Percentiles rank a stretch among this genome's conserved stretches.
Evolutionary conservation across 2,113 vertebrate genomes (phyloP).

Genomic region (Boulengeromyrus knoepffleri): DNA sequence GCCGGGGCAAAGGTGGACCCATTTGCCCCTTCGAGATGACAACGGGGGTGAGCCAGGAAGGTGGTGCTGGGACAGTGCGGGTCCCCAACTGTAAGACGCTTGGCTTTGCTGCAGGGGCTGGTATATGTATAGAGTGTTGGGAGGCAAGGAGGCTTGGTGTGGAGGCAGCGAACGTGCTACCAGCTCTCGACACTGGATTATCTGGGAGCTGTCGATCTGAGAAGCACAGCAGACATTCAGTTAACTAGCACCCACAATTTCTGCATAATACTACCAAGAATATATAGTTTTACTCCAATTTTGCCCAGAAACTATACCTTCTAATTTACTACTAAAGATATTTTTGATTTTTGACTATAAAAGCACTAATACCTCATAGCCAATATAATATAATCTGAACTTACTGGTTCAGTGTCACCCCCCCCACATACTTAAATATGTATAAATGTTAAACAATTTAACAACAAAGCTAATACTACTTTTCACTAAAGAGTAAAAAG

Average conservation of each 20-base stretch:
- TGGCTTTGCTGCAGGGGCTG: slow-evolving; percentile 72
- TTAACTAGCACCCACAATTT: not conserved
- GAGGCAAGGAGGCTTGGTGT: slow-evolving; percentile 73
- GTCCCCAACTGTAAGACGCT: slow-evolving; percentile 60
- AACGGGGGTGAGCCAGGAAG: slow-evolving; percentile 59
- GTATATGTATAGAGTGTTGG: slow-evolving; percentile 96
- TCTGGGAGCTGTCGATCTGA: slow-evolving; percentile 83
- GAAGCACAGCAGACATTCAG: not conserved
- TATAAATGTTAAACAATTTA: not conserved
- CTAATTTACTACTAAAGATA: not conserved
- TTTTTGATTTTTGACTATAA: not conserved
- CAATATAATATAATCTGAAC: not conserved
- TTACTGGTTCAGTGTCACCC: not conserved
- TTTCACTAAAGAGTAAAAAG: not conserved
- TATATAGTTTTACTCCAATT: not conserved
- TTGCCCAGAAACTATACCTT: not conserved
- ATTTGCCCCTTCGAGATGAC: slow-evolving; percentile 40
- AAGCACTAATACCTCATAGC: not conserved
- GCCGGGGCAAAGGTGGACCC: slow-evolving; percentile 4
- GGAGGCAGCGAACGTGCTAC: slow-evolving; percentile 81
- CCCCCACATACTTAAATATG: not conserved
- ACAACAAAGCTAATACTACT: not conserved
- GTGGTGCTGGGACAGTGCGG: slow-evolving; percentile 37
- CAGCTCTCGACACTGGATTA: slow-evolving; percentile 88
- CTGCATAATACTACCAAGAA: not conserved